Conservation (phyloP, 2,113 vertebrate species). For the Nymphicus hollandicus region DNA sequence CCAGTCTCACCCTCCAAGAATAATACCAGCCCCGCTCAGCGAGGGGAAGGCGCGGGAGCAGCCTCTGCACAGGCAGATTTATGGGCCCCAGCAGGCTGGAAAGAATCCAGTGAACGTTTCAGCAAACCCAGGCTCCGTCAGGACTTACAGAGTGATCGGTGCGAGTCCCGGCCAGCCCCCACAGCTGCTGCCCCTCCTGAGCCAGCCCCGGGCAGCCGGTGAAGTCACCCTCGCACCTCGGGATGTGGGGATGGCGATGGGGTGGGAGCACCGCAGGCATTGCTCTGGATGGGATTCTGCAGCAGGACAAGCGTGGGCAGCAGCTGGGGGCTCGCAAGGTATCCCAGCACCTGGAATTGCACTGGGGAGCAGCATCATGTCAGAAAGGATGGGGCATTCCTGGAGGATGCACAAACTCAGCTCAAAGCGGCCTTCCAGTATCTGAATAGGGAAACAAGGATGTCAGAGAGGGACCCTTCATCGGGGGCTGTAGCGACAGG, state of each 20-base stretch:
- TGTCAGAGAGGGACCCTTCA: background rate
- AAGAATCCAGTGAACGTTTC: constrained; percentile 61
- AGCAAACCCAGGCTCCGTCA: constrained; percentile 50
- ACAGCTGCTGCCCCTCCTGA: constrained; percentile 23
- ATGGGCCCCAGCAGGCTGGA: constrained; percentile 46
- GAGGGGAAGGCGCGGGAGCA: constrained; percentile 31
- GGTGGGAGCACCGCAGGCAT: background rate
- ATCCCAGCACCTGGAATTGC: background rate
- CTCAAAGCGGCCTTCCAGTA: background rate
- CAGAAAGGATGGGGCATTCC: background rate
- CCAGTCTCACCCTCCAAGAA: constrained; percentile 57
- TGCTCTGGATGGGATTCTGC: fast-evolving
- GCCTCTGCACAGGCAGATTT: constrained; percentile 52
- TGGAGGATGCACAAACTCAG: background rate
- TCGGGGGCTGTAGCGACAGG: background rate
- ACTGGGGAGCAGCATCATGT: background rate
- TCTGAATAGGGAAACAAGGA: background rate
- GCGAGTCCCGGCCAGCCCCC: background rate
- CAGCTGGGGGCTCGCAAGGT: background rate
- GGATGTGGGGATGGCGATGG: background rate
- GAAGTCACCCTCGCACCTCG: constrained; percentile 41
- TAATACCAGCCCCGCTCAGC: constrained; percentile 35
- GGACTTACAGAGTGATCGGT: constrained; percentile 56
- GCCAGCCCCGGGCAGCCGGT: background rate
- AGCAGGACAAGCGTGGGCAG: background rate